phyloP scores from a whole-genome alignment of 2,113 vertebrate genomes.

The Columbina picui region DNA sequence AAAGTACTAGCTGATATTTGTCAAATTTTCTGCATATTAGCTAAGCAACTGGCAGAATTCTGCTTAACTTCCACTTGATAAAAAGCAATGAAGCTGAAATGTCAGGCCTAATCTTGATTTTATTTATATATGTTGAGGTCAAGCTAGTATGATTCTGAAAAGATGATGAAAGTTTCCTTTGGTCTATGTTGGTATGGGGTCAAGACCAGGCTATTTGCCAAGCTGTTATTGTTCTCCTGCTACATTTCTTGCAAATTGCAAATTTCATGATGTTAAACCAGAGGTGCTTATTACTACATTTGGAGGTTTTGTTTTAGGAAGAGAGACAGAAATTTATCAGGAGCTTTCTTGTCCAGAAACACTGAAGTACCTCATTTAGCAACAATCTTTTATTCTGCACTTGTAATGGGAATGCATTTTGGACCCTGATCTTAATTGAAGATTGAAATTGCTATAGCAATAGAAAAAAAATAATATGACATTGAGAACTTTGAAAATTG shows the following conservation, averaged over 20 bases:
- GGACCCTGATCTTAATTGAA: background rate
- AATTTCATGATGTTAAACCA: fast-evolving
- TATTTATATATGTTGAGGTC: background rate
- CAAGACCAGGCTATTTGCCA: background rate
- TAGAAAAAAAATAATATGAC: background rate
- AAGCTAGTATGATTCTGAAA: background rate
- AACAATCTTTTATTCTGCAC: background rate
- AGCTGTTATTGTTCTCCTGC: background rate
- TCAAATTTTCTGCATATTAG: background rate
- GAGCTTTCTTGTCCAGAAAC: background rate
- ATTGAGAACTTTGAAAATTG: background rate
- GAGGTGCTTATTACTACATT: background rate
- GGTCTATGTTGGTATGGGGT: fast-evolving
- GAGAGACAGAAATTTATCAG: background rate
- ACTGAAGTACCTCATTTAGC: background rate
- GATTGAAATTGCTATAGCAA: background rate
- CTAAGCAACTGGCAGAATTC: background rate
- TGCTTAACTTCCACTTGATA: background rate
- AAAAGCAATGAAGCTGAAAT: background rate
- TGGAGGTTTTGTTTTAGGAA: background rate
- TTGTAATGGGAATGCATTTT: fast-evolving
- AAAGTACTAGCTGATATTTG: background rate
- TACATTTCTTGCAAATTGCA: background rate
- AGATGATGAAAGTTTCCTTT: background rate
- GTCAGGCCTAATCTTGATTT: background rate